Evolutionary conservation across 1,140 invertebrate species (phyloP).

Genomic region (Tetragnatha versicolor): DNA sequence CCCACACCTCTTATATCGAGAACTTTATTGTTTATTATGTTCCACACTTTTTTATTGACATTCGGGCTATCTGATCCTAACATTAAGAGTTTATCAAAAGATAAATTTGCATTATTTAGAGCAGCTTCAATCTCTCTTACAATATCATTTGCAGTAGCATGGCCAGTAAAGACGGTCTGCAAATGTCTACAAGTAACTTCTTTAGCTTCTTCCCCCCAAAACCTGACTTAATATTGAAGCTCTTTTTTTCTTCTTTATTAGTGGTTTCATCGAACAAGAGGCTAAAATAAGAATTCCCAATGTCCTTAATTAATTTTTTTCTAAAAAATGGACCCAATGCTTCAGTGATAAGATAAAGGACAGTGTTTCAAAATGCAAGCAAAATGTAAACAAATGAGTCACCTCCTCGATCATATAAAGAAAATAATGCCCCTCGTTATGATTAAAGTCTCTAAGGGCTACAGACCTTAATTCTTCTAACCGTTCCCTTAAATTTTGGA

Average conservation of each 20-base stretch:
- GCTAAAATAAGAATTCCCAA: neutral
- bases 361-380: no score
- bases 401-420: no score
- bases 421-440: no score
- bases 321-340: conserved; percentile 32
- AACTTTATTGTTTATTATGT: neutral
- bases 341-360: conserved; percentile 35
- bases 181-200: conserved; percentile 21
- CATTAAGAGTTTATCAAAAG: conserved; percentile 33
- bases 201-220: conserved; percentile 20
- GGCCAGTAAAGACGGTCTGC: conserved; percentile 29
- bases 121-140: neutral
- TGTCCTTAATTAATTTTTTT: conserved; percentile 9
- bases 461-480: no score
- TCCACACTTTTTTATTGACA: conserved; percentile 32
- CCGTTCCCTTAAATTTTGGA: no score
- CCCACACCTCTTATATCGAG: neutral
- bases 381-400: no score
- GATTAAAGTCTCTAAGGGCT: no score
- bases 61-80: conserved; percentile 37
- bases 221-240: conserved; percentile 18
- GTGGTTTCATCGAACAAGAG: conserved; percentile 46
- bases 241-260: conserved; percentile 33
- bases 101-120: neutral
- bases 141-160: conserved; percentile 30